These are phyloP conservation scores for Gracilinanus agilis DNA, from an alignment of 2,113 vertebrate genomes.

Conservation along the genomic window DNA sequence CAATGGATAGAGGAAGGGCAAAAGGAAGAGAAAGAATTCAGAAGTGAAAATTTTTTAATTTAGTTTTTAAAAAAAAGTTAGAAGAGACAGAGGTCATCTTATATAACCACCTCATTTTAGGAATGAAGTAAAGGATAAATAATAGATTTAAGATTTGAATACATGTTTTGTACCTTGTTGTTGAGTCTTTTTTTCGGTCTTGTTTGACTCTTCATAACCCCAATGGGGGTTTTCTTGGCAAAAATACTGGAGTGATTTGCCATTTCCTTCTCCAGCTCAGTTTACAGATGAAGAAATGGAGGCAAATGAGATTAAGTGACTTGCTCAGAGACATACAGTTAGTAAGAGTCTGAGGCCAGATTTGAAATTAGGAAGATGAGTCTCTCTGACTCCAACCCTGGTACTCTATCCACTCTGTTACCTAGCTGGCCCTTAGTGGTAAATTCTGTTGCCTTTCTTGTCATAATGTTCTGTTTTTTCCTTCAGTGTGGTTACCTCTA, in stretches of 20 bases:
- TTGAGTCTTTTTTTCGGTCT: neutral
- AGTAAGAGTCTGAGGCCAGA: no score
- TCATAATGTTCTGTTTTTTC: neutral
- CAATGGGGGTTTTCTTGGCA: no score
- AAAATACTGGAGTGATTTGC: no score
- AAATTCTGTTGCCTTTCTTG: neutral
- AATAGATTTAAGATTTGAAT: neutral
- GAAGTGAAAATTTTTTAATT: neutral
- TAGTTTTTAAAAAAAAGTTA: neutral
- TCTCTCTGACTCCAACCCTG: no score
- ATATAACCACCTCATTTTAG: neutral
- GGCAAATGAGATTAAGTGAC: no score
- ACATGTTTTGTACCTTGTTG: neutral
- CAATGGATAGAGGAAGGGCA: neutral
- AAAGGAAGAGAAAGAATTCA: neutral
- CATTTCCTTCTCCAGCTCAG: no score
- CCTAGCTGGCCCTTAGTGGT: no score
- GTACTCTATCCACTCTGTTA: no score
- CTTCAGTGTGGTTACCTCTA: neutral
- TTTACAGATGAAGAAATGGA: no score
- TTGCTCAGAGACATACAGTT: no score
- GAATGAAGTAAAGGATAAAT: neutral
- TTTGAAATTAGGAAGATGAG: no score
- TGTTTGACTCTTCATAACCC: no score
- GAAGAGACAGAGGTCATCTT: neutral